Percentiles rank a stretch among this genome's conserved stretches.
phyloP scores from a whole-genome alignment of 2,888 invertebrate genomes.

The Cephus sareptanus region DNA sequence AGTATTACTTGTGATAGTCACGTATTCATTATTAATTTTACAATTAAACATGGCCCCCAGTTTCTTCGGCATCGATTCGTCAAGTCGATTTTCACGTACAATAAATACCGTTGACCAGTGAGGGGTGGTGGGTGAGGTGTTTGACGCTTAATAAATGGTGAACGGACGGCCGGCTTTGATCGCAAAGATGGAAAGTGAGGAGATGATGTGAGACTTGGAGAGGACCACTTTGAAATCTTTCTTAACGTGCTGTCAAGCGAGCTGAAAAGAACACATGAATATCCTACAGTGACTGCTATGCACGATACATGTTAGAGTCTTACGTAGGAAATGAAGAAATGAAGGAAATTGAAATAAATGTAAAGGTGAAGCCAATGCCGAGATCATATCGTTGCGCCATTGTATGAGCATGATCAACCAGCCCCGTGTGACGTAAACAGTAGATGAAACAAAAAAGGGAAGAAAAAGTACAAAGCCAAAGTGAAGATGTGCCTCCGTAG shows the following conservation, averaged over 20 bases:
- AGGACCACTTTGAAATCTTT: background rate
- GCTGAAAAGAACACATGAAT: background rate
- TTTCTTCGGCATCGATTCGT: conserved; percentile 26
- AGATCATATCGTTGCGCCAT: background rate
- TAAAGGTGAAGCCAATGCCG: background rate
- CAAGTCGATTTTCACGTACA: conserved; percentile 27
- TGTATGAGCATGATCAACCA: background rate
- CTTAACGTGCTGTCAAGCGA: background rate
- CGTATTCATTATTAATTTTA: background rate
- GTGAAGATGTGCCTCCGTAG: background rate
- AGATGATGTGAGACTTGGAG: background rate
- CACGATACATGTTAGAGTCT: background rate
- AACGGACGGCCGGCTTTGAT: background rate
- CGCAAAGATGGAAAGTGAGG: background rate
- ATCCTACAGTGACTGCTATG: background rate
- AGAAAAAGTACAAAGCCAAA: conserved; percentile 1
- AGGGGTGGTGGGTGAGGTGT: background rate
- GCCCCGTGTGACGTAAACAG: background rate
- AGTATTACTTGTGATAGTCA: background rate
- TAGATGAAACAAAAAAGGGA: background rate
- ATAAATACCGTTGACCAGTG: background rate
- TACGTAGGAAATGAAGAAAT: background rate
- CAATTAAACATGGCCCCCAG: conserved; percentile 9
- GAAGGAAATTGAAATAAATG: background rate
- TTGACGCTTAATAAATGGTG: background rate